phyloP scores from a whole-genome alignment of 2,888 invertebrate species.

The Chymomyza amoena region DNA sequence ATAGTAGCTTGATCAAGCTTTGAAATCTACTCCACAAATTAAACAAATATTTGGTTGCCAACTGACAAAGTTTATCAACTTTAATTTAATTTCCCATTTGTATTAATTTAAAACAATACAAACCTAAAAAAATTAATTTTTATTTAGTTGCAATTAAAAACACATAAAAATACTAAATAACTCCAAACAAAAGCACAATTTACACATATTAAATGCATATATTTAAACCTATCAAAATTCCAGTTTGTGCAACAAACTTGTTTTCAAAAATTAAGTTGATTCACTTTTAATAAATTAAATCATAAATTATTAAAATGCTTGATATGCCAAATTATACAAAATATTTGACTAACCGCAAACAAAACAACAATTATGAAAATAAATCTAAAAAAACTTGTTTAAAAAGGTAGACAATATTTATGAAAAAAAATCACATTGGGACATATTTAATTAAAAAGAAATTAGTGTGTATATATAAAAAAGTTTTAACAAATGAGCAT shows the following conservation, averaged over 20 bases:
- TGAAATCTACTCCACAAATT: too few species aligned
- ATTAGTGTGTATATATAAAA: constrained; percentile 40
- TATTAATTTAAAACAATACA: too few species aligned
- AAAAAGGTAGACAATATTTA: neutral
- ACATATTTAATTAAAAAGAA: constrained; percentile 3
- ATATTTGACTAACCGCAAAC: neutral
- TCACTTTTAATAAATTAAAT: constrained; percentile 1
- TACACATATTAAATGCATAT: neutral
- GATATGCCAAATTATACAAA: neutral
- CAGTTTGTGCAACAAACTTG: neutral
- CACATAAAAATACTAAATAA: neutral
- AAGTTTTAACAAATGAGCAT: constrained; percentile 21
- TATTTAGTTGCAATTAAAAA: neutral
- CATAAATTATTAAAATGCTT: constrained; percentile 1
- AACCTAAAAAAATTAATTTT: neutral
- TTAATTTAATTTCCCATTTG: too few species aligned
- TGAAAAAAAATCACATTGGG: neutral
- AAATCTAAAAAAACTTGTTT: neutral
- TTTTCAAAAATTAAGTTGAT: neutral
- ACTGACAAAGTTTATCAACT: too few species aligned
- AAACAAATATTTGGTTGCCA: too few species aligned
- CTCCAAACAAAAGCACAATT: too few species aligned
- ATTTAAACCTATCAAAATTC: neutral
- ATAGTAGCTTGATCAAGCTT: too few species aligned
- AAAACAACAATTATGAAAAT: neutral